Evolutionary conservation across 2,797 vertebrate species (phyloP).

Genomic region (Ctenosaura bakeri): DNA sequence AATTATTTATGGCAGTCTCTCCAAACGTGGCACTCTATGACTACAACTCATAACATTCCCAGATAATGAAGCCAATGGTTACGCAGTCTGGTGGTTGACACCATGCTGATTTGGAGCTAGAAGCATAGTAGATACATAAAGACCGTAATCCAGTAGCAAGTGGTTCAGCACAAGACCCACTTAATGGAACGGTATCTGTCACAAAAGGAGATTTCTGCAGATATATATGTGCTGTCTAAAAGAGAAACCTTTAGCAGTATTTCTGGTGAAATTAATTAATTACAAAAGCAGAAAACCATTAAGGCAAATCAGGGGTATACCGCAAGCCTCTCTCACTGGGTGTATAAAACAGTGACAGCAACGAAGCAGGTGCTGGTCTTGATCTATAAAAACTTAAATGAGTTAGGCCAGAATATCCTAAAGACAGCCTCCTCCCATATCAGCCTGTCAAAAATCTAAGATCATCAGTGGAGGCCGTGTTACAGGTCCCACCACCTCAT

Average conservation of each 20-base stretch:
- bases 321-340: not conserved
- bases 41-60: not conserved
- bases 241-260: not conserved
- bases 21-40: not conserved
- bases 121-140: not conserved
- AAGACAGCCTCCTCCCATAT: no score
- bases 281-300: constrained; percentile 4
- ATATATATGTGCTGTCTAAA: not conserved
- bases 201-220: not conserved
- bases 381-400: no score
- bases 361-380: no score
- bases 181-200: not conserved
- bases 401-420: no score
- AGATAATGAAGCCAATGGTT: not conserved
- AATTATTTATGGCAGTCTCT: not conserved
- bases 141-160: not conserved
- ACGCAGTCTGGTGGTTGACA: not conserved
- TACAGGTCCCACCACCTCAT: no score
- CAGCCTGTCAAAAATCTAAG: no score
- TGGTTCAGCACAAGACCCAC: not conserved
- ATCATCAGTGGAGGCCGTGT: no score
- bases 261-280: not conserved
- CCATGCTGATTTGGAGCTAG: not conserved
- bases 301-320: not conserved
- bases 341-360: not conserved